These are phyloP conservation scores for Silurus asotus DNA, from an alignment of 2,113 vertebrate genomes.

Conservation along the genomic window DNA sequence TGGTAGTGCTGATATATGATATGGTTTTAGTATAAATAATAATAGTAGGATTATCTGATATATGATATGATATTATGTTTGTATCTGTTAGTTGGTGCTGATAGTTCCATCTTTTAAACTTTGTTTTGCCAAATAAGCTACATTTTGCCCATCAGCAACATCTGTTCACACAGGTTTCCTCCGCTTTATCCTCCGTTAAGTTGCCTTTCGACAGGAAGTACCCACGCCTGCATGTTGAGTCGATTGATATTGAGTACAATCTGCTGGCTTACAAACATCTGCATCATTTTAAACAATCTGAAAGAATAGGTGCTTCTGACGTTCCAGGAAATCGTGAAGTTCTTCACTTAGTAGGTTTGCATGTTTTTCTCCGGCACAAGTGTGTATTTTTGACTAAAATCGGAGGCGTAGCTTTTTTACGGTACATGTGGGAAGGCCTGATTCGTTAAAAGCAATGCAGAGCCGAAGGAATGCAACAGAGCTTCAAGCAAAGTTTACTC, in stretches of 20 bases:
- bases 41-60: background rate
- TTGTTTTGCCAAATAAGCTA: background rate
- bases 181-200: background rate
- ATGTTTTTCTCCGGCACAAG: background rate
- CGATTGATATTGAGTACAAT: background rate
- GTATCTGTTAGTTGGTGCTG: background rate
- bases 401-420: background rate
- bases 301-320: conserved; percentile 1
- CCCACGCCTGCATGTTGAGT: background rate
- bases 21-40: background rate
- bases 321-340: too few species aligned
- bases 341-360: background rate
- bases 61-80: too few species aligned
- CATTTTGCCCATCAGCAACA: background rate
- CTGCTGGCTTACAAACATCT: background rate
- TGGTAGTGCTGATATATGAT: background rate
- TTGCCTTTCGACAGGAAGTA: background rate
- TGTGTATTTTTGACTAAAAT: background rate
- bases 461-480: background rate
- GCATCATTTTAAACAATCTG: background rate
- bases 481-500: background rate
- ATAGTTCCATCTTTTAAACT: background rate
- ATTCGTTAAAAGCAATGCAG: background rate
- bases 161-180: background rate
- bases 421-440: background rate